Conservation (phyloP, 1,140 invertebrate genomes). For the Drosophila malerkotliana region DNA sequence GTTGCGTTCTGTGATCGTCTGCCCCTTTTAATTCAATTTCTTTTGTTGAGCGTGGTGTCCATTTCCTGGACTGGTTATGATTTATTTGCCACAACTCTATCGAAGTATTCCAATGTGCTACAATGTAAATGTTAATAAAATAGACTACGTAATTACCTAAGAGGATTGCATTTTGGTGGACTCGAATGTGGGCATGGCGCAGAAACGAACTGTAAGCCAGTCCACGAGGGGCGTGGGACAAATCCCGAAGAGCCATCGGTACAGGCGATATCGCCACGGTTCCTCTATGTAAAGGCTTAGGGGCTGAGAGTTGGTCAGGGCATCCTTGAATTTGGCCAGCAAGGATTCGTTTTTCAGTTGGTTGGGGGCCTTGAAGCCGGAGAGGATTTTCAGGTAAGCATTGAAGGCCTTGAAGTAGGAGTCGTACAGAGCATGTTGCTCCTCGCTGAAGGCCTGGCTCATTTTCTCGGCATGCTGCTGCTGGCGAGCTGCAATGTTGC, state of each 20-base stretch:
- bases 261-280: conserved; percentile 84
- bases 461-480: conserved; percentile 85
- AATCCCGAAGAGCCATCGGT: conserved; percentile 85
- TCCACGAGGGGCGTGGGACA: conserved; percentile 85
- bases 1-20: conserved; percentile 45
- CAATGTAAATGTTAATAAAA: conserved; percentile 30
- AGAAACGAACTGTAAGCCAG: conserved; percentile 85
- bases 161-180: conserved; percentile 21
- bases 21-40: background rate
- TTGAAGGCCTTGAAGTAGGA: conserved; percentile 86
- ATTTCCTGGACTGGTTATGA: conserved; percentile 15
- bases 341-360: conserved; percentile 84
- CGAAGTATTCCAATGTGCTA: conserved; percentile 51
- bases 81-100: conserved; percentile 48
- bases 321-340: conserved; percentile 85
- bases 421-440: conserved; percentile 85
- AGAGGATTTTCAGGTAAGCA: conserved; percentile 85
- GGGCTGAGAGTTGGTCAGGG: conserved; percentile 85
- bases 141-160: conserved; percentile 34
- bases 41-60: conserved; percentile 18
- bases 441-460: conserved; percentile 84
- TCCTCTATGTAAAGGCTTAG: conserved; percentile 85
- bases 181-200: conserved; percentile 84
- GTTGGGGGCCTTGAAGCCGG: conserved; percentile 74
- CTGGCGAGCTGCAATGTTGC: conserved; percentile 86